Evolutionary conservation across 2,113 vertebrate genomes (phyloP).

Genomic region (Vicugna pacos): DNA sequence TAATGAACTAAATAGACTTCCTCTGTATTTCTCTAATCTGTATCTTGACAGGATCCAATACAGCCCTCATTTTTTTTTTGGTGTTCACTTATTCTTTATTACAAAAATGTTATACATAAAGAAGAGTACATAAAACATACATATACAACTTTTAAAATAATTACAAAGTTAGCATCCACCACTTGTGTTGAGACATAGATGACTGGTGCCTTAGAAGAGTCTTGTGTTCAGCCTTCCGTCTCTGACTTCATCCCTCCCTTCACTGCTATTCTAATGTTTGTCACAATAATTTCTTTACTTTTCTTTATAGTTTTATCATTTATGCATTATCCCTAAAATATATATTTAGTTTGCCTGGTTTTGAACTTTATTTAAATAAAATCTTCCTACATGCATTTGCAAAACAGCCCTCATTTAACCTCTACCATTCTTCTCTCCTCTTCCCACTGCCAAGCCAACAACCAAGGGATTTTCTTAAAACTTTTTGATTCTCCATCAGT

Average conservation of each 20-base stretch:
- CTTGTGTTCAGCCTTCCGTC: not conserved
- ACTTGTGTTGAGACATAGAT: not conserved
- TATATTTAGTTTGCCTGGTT: not conserved
- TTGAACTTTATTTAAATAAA: constrained; percentile 10
- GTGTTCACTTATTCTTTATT: not conserved
- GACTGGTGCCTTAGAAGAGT: not conserved
- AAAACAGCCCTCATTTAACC: not conserved
- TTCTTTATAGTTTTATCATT: not conserved
- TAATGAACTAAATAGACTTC: not conserved
- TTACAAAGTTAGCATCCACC: not conserved
- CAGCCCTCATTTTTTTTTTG: not conserved
- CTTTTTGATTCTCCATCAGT: not conserved
- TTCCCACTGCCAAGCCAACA: not conserved
- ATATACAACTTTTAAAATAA: not conserved
- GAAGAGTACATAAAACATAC: not conserved
- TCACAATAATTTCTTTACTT: not conserved
- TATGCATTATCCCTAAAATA: not conserved
- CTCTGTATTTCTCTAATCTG: not conserved
- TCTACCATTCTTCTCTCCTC: not conserved
- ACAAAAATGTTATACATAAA: not conserved
- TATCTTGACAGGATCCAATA: not conserved
- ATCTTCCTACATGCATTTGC: not conserved
- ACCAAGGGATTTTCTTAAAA: not conserved
- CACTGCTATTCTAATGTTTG: not conserved
- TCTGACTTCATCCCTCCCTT: not conserved